These are phyloP conservation scores for Aphidius ervi DNA, from an alignment of 1,140 invertebrate species.

Conservation along the genomic window DNA sequence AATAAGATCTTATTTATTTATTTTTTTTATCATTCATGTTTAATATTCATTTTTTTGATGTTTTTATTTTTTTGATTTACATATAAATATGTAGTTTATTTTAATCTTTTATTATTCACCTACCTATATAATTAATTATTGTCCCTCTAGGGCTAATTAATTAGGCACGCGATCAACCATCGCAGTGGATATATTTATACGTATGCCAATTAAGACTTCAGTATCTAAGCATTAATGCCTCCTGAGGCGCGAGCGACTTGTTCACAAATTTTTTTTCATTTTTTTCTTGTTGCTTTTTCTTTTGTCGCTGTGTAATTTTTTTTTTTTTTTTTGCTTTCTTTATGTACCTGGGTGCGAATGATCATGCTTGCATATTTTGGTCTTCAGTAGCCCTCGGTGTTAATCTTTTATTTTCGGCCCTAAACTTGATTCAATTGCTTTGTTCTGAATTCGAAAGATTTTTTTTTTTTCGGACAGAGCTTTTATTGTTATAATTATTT, in stretches of 20 bases:
- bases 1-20: background rate
- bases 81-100: background rate
- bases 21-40: background rate
- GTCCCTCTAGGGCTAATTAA: conserved; percentile 43
- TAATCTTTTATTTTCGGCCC: background rate
- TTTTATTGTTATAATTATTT: too few relatives aligned
- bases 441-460: background rate
- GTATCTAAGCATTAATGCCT: conserved; percentile 24
- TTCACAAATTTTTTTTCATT: conserved; percentile 6
- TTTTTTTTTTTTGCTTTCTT: conserved; percentile 1
- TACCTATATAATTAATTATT: conserved; percentile 40
- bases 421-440: background rate
- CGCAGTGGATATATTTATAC: conserved; percentile 13
- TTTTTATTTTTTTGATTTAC: too few relatives aligned
- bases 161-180: conserved; percentile 43
- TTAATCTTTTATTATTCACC: conserved; percentile 2
- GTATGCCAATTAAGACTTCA: conserved; percentile 46
- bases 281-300: conserved; percentile 6
- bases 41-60: too few relatives aligned
- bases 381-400: background rate
- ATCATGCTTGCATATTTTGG: conserved; percentile 1
- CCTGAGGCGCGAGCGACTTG: conserved; percentile 18
- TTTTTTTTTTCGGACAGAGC: too few relatives aligned
- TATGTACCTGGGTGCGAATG: conserved; percentile 18
- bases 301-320: background rate